A percentile compares a stretch with the other conserved stretches of the same genome.
phyloP scores from a whole-genome alignment of 2,797 vertebrate species.

The Hemibagrus guttatus region DNA sequence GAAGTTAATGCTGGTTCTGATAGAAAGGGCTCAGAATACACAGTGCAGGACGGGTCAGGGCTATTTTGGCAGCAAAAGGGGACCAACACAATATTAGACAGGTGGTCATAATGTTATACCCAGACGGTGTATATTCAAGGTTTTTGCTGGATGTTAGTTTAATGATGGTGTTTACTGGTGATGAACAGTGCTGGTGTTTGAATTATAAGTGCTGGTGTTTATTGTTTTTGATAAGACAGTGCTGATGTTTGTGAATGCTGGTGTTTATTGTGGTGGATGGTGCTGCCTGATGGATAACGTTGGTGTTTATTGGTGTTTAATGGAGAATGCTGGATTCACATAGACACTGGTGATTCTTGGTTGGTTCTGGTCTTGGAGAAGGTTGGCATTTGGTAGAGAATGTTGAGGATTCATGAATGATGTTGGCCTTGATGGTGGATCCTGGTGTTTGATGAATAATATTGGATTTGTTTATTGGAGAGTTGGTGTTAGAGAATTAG shows the following conservation, averaged over 20 bases:
- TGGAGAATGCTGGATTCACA: background rate
- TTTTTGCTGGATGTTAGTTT: background rate
- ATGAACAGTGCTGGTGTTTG: background rate
- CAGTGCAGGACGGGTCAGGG: too few species aligned
- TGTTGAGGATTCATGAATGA: background rate
- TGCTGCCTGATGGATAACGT: background rate
- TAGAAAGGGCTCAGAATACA: too few species aligned
- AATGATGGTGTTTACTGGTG: background rate
- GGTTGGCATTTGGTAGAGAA: background rate
- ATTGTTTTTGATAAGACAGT: background rate
- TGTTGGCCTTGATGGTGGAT: too few species aligned
- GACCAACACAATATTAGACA: too few species aligned
- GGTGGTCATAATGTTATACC: background rate
- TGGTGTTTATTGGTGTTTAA: background rate
- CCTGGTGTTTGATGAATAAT: background rate
- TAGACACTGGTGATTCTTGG: background rate
- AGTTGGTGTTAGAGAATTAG: background rate
- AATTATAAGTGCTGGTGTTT: too few species aligned
- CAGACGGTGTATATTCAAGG: background rate
- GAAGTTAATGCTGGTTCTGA: too few species aligned
- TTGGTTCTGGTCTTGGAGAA: background rate
- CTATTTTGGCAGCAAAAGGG: too few species aligned
- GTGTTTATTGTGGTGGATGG: too few species aligned
- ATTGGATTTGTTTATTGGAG: background rate
- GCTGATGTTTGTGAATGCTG: background rate